Base-by-base conservation (phyloP, 2,888 invertebrate species). In the Prosapia bicincta region DNA sequence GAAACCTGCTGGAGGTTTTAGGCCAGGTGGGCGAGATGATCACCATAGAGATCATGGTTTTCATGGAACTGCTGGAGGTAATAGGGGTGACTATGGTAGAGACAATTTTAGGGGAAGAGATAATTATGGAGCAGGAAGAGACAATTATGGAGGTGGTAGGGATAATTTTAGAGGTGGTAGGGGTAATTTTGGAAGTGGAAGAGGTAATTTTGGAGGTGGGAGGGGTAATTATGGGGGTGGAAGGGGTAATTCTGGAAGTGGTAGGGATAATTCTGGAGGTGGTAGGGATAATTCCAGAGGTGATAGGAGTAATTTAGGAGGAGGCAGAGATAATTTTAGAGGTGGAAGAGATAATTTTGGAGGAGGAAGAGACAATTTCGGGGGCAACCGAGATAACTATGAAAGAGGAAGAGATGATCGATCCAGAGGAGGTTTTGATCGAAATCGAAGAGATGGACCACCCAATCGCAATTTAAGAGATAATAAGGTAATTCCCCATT, bases 11-110 rank as follows among this genome's bases (percentile, higher is more conserved):
- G 26, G 26, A 24, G n/a, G 26, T n/a, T 67, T 13, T 25, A 26
- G 67, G 6, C 6, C 26, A 20, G 25, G 25, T 69, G 25, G 24
- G 13, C 28, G 69, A 69, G 69, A 69, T 30, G 30, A 69, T 32
- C 7, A 69, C 26, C 25, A 26, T 1, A 54, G 54, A 54, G 54
- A 54, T 54, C 54, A 54, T 3, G 68, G 76, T 73, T 73, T 82
- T 74, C 82, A 83, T 72, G 82, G 84, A 72, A 82, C 82, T 77
- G 81, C 82, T 13, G 78, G 83, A 68, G 82, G 83, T 26, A 82
- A 82, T 77, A 80, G 81, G 68, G 81, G 79, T 54, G 28, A 82
- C 77, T 80, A 81, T 67, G 81, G 79, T 54, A 65, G 79, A 78
- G 76, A 80, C 79, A 79, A 76, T 26, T 74, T 77, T 25, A 75